phyloP scores from a whole-genome alignment of 1,140 invertebrate species.

The Steinernema khuongi region DNA sequence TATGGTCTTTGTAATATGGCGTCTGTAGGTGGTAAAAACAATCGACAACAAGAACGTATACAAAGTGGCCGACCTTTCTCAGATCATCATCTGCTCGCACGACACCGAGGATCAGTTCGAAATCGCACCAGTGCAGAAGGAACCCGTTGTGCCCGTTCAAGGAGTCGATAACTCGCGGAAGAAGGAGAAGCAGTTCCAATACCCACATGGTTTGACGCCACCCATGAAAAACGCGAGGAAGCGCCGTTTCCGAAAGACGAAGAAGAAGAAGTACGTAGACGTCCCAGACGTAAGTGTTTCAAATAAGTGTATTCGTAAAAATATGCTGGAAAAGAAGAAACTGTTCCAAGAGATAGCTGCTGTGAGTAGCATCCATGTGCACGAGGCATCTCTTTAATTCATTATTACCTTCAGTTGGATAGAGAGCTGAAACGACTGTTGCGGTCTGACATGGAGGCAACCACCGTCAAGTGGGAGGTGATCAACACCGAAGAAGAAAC shows the following conservation, averaged over 20 bases:
- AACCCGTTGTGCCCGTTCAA: not conserved
- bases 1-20: slow-evolving; percentile 19
- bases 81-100: slow-evolving; percentile 45
- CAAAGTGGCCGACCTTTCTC: slow-evolving; percentile 52
- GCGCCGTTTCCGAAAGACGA: slow-evolving; percentile 53
- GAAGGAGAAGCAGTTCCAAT: slow-evolving; percentile 46
- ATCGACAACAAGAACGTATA: slow-evolving; percentile 54
- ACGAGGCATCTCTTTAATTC: not conserved
- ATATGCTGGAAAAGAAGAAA: not conserved
- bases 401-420: slow-evolving; percentile 34
- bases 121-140: not conserved
- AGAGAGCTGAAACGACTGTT: slow-evolving; percentile 52
- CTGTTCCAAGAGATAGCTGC: not conserved
- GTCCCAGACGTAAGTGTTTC: slow-evolving; percentile 39
- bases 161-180: slow-evolving; percentile 15
- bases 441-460: slow-evolving; percentile 50
- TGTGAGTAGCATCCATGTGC: not conserved
- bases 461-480: slow-evolving; percentile 49
- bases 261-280: slow-evolving; percentile 58
- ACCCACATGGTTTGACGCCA: slow-evolving; percentile 51
- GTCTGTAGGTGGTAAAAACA: slow-evolving; percentile 50
- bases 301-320: not conserved
- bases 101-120: slow-evolving; percentile 19
- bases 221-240: slow-evolving; percentile 51
- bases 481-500: slow-evolving; percentile 42